These are phyloP conservation scores for Tenthredo scrophulariae DNA, from an alignment of 2,888 invertebrate species.

Conservation along the genomic window DNA sequence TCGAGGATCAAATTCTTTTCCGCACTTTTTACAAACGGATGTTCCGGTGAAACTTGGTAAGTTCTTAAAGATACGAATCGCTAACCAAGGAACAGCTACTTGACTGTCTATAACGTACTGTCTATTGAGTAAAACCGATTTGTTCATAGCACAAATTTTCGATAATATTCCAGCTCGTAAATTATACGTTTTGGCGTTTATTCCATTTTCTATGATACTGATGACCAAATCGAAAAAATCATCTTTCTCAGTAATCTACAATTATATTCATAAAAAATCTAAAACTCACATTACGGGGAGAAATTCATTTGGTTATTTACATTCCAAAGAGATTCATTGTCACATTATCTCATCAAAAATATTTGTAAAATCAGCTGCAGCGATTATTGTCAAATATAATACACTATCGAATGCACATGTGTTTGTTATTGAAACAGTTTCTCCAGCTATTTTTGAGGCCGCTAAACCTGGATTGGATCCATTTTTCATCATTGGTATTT, in stretches of 20 bases:
- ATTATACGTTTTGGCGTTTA: conserved; percentile 9
- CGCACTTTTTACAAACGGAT: conserved; percentile 19
- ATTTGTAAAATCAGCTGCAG: conserved; percentile 26
- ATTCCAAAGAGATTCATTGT: neutral
- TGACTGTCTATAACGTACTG: conserved; percentile 10
- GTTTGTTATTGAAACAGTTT: conserved; percentile 17
- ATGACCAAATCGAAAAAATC: neutral
- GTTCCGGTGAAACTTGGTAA: conserved; percentile 16
- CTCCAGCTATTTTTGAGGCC: neutral
- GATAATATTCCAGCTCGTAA: conserved; percentile 10
- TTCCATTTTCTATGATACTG: neutral
- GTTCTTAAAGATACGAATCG: neutral
- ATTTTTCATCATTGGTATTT: conserved; percentile 15
- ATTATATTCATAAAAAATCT: neutral
- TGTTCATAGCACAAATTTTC: neutral
- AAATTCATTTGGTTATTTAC: neutral
- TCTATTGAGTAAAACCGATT: conserved; percentile 1
- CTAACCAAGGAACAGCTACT: conserved; percentile 3
- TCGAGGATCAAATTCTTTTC: neutral
- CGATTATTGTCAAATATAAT: conserved; percentile 22
- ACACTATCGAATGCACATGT: conserved; percentile 14
- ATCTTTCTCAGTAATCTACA: neutral
- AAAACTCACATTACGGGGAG: neutral
- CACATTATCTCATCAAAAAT: conserved; percentile 9
- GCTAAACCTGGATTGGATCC: conserved; percentile 8